phyloP scores from a whole-genome alignment of 1,140 invertebrate species.

The Nymphalis io region DNA sequence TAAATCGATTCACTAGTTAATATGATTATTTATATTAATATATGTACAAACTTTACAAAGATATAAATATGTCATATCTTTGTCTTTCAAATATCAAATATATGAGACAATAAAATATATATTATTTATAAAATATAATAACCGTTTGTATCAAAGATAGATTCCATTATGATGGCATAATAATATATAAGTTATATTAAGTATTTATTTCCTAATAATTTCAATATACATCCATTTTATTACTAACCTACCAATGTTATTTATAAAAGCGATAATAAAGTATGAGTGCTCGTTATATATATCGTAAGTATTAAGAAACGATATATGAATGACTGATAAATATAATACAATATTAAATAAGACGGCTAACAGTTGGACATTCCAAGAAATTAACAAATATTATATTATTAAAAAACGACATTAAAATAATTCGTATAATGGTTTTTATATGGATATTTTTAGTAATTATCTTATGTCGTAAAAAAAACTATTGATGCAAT shows the following conservation, averaged over 20 bases:
- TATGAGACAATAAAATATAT: too few relatives aligned
- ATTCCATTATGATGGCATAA: constrained; percentile 5
- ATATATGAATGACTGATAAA: constrained; percentile 15
- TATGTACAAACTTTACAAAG: not conserved
- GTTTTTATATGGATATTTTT: not conserved
- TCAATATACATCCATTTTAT: not conserved
- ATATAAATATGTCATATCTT: too few relatives aligned
- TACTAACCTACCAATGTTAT: not conserved
- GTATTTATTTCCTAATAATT: constrained; percentile 1
- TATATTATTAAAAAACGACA: not conserved
- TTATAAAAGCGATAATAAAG: not conserved
- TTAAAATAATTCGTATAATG: not conserved
- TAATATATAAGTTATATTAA: not conserved
- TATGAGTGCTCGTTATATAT: not conserved
- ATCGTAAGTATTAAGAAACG: not conserved
- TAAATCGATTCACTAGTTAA: too few relatives aligned
- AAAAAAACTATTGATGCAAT: too few relatives aligned
- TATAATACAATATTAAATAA: constrained; percentile 24
- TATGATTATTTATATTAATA: not conserved
- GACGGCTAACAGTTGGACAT: not conserved
- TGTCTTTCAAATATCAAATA: too few relatives aligned
- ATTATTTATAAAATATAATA: too few relatives aligned
- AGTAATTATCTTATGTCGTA: too few relatives aligned
- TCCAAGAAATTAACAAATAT: not conserved
- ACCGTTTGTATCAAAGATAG: not conserved